Base-by-base conservation (phyloP, 1,140 invertebrate species). In the Zaprionus tsacasi region DNA sequence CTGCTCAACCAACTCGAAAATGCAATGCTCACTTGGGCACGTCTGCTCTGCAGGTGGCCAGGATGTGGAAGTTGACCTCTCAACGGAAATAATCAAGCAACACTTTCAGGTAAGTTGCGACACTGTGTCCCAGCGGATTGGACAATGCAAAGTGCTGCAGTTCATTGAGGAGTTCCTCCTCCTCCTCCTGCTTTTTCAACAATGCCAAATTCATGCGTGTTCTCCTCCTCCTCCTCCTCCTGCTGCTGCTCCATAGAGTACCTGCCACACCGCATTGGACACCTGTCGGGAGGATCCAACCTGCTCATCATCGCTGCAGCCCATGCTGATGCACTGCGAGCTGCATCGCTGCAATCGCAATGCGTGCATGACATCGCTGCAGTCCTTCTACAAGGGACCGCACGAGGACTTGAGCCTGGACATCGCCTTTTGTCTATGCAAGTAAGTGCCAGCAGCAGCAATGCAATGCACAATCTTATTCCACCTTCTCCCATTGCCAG, bases 381-480 rank as follows among this genome's bases (percentile, higher is more conserved):
- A 97, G 88, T 95, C 95, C 57, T 98, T 98, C 93, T 98, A 98
- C 93, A 94, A 96, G 82, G 95, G 95, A 72, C 95, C 96, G 6
- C 95, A 95, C 57, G 95, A 96, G 64, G 95, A 95, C 71, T 96
- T 96, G 94, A 97, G 96, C 79, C 94, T 97, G 65, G 97, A 98
- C 91, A 96, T 98, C 77, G 97, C 97, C 70, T 98, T 98, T 93
- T 98, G 97, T 92, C 94, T 98, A 52, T 98, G 97, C 97, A 98
- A 96, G 97, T 98, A 93, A 96, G 96, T 95, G 85, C 73, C 82
- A 68, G 52, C 76, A 56, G 65, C 58, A 59, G 10, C 13, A 38
- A 38, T 35, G 30, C n/a, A 52, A 38, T 30, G 7, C 52, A 64
- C 15, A 55, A 55, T 55, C 52, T 55, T 27, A 30, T 45, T 35